Percentiles rank a stretch among this genome's conserved stretches.
phyloP scores from a whole-genome alignment of 2,797 vertebrate genomes.

The Vireo griseus region DNA sequence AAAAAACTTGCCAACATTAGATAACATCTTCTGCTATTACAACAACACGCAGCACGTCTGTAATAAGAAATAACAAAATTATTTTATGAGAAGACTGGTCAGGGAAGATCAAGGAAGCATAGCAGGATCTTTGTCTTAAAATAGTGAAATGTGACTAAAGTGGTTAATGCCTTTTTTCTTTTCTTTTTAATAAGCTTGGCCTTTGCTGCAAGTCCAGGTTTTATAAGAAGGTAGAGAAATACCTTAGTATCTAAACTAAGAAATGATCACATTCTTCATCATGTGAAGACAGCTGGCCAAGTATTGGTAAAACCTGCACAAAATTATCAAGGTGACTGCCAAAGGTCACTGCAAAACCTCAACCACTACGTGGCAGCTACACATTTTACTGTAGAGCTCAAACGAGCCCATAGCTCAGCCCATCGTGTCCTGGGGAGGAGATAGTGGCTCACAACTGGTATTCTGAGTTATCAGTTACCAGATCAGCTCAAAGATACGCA shows the following conservation, averaged over 20 bases:
- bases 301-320: background rate
- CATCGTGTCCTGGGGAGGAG: background rate
- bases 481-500: background rate
- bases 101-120: background rate
- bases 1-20: background rate
- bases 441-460: background rate
- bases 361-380: background rate
- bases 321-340: accelerated
- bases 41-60: background rate
- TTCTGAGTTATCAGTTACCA: conserved; percentile 23
- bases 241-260: background rate
- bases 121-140: background rate
- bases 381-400: background rate
- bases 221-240: background rate
- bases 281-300: background rate
- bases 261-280: background rate
- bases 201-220: background rate
- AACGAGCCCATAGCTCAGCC: background rate
- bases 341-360: background rate
- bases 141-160: accelerated
- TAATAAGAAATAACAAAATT: background rate
- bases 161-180: background rate
- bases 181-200: background rate
- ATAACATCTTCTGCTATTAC: background rate
- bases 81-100: background rate